Evolutionary conservation across 92 coral and sea anemone species (phyloP).

Genomic region (Umimayanthus kanabou): DNA sequence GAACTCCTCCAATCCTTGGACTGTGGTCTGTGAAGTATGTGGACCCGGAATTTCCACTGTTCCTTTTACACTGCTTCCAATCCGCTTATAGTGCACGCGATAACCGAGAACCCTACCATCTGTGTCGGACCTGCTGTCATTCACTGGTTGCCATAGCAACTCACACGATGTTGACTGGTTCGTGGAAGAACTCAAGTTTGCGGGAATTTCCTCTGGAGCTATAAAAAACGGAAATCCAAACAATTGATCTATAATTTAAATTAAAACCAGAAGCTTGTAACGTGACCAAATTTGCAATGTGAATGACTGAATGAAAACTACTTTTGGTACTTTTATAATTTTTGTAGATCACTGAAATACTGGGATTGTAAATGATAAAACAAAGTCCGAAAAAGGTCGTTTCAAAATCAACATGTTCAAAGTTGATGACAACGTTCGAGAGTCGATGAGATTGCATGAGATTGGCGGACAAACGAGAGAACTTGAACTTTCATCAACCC

Average conservation of each 20-base stretch:
- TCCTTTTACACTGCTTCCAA: neutral
- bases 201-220: constrained; percentile 26
- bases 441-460: too few relatives aligned
- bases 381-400: too few relatives aligned
- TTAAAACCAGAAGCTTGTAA: too few relatives aligned
- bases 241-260: neutral
- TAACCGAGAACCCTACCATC: constrained; percentile 1
- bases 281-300: neutral
- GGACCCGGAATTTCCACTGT: neutral
- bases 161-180: constrained; percentile 21
- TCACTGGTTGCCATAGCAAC: constrained; percentile 27
- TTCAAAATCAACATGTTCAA: neutral
- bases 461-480: too few relatives aligned
- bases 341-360: neutral
- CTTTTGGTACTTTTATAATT: neutral
- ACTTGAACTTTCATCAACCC: too few relatives aligned
- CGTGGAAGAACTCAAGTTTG: neutral
- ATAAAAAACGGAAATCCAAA: neutral
- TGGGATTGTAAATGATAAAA: too few relatives aligned
- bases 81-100: constrained; percentile 8
- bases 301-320: neutral
- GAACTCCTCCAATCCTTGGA: constrained; percentile 16
- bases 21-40: neutral
- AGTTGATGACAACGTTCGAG: too few relatives aligned
- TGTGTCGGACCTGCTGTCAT: neutral